These are phyloP conservation scores for Drosophila kohkoa DNA, from an alignment of 1,140 invertebrate genomes.

Conservation along the genomic window DNA sequence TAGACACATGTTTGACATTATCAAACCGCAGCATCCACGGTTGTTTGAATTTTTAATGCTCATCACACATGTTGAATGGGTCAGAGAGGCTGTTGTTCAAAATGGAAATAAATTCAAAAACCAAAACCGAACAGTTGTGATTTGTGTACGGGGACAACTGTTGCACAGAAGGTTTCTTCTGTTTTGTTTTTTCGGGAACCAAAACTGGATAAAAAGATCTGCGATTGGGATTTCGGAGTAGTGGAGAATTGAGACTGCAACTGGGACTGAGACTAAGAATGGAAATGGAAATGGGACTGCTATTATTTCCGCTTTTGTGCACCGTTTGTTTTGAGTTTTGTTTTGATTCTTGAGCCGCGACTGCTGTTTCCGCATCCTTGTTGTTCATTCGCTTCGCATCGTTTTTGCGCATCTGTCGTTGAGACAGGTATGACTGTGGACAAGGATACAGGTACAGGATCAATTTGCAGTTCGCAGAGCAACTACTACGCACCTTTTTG, in stretches of 20 bases:
- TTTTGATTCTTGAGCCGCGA: slow-evolving; percentile 65
- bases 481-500: slow-evolving; percentile 61
- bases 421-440: slow-evolving; percentile 46
- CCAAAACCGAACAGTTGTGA: slow-evolving; percentile 68
- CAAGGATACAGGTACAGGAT: slow-evolving; percentile 45
- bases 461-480: slow-evolving; percentile 20
- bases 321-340: slow-evolving; percentile 54
- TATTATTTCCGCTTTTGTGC: slow-evolving; percentile 68
- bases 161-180: slow-evolving; percentile 47
- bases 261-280: slow-evolving; percentile 14
- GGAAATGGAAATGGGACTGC: slow-evolving; percentile 42
- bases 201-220: slow-evolving; percentile 36
- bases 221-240: slow-evolving; percentile 27
- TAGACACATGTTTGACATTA: slow-evolving; percentile 79
- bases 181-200: slow-evolving; percentile 25
- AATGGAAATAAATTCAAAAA: slow-evolving; percentile 79
- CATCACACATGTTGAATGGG: slow-evolving; percentile 58
- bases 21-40: slow-evolving; percentile 66
- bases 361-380: slow-evolving; percentile 70
- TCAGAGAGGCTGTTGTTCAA: slow-evolving; percentile 27
- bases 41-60: slow-evolving; percentile 57
- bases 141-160: slow-evolving; percentile 68
- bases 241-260: not conserved
- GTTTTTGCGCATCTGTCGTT: slow-evolving; percentile 69
- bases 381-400: slow-evolving; percentile 26